Conservation (phyloP, 2,797 vertebrate genomes). For the Limnodromus scolopaceus region DNA sequence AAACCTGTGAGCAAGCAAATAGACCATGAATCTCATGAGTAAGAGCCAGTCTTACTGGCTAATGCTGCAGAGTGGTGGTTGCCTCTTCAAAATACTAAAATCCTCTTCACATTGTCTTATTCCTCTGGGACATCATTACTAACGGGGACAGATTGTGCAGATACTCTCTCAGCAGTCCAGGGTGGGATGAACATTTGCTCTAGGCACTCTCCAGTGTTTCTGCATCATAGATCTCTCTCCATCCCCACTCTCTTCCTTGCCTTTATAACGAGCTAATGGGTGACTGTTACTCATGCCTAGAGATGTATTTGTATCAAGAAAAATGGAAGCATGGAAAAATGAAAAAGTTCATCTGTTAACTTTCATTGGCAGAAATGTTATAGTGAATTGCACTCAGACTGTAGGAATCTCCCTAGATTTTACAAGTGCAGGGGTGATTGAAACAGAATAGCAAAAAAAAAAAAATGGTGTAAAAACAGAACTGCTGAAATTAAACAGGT, state of each 20-base stretch:
- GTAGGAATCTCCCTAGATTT: conserved; percentile 16
- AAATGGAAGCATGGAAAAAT: conserved; percentile 20
- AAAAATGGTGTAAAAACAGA: neutral
- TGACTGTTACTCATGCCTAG: conserved; percentile 35
- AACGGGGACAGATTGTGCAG: conserved; percentile 54
- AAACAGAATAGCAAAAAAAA: conserved; percentile 4
- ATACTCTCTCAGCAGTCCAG: conserved; percentile 42
- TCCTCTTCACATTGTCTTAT: neutral
- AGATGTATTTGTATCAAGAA: conserved; percentile 52
- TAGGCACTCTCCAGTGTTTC: conserved; percentile 44
- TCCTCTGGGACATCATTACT: conserved; percentile 42
- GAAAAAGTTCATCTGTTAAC: conserved; percentile 20
- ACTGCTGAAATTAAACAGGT: conserved; percentile 70
- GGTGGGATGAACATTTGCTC: conserved; percentile 47
- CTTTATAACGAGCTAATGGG: conserved; percentile 38
- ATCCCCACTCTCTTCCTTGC: conserved; percentile 1
- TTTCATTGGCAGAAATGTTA: conserved; percentile 2
- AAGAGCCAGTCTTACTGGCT: neutral
- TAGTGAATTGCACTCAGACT: neutral
- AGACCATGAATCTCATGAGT: conserved; percentile 24
- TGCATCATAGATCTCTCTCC: conserved; percentile 56
- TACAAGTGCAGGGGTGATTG: neutral
- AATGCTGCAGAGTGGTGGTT: conserved; percentile 4
- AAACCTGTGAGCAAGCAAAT: neutral
- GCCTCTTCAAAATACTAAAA: conserved; percentile 43